Evolutionary conservation across 2,888 invertebrate species (phyloP).

Genomic region (Phaedon cochleariae): DNA sequence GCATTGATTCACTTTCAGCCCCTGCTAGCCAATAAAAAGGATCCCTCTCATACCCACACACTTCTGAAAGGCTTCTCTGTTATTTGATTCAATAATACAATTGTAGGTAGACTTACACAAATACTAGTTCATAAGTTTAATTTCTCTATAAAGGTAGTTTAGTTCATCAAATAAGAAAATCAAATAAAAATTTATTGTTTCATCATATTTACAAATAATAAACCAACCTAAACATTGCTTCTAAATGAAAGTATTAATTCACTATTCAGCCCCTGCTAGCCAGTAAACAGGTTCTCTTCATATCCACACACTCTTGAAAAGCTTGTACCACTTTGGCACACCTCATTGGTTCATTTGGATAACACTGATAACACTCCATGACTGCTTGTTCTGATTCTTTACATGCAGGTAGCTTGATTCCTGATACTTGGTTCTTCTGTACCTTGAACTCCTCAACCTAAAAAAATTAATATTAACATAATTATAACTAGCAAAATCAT

Average conservation of each 20-base stretch:
- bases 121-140: no score
- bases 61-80: no score
- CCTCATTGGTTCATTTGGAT: constrained; percentile 68
- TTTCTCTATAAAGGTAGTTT: no score
- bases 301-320: constrained; percentile 70
- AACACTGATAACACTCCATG: constrained; percentile 68
- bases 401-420: constrained; percentile 63
- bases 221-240: constrained; percentile 23
- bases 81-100: no score
- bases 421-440: constrained; percentile 31
- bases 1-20: no score
- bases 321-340: constrained; percentile 70
- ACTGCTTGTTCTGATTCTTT: constrained; percentile 66
- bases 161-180: neutral
- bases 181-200: constrained; percentile 17
- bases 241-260: constrained; percentile 20
- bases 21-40: no score
- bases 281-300: constrained; percentile 61
- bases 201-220: constrained; percentile 28
- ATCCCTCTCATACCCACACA: no score
- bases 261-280: constrained; percentile 41
- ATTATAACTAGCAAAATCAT: neutral
- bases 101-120: no score
- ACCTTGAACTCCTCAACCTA: constrained; percentile 51
- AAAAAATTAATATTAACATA: constrained; percentile 22